Percentiles rank a stretch among this genome's conserved stretches.
These are phyloP conservation scores for Sarcophaga carnaria DNA, from an alignment of 2,888 invertebrate species.

Conservation along the genomic window DNA sequence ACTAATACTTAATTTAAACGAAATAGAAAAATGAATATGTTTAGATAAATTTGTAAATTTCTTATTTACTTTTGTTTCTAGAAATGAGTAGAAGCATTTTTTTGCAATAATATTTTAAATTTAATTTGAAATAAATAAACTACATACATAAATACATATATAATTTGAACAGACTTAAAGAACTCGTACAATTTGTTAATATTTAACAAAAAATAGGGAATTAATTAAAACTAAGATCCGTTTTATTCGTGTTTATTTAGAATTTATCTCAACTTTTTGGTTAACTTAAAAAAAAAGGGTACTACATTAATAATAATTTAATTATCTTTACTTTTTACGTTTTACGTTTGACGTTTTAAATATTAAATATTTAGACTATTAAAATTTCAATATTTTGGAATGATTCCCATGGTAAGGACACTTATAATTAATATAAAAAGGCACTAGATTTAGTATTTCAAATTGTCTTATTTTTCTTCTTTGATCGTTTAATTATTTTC, in stretches of 20 bases:
- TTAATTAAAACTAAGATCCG: background rate
- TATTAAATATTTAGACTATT: background rate
- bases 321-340: background rate
- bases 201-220: background rate
- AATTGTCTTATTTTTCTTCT: background rate
- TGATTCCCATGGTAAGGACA: conserved; percentile 9
- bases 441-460: background rate
- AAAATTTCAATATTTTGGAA: background rate
- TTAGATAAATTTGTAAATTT: too few species aligned
- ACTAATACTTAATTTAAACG: too few species aligned
- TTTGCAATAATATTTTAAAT: background rate
- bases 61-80: too few species aligned
- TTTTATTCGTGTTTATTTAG: background rate
- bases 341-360: background rate
- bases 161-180: background rate
- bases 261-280: background rate
- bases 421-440: conserved; percentile 18
- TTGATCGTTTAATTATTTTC: conserved; percentile 74
- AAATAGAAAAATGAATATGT: too few species aligned
- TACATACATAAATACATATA: background rate
- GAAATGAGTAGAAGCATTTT: background rate
- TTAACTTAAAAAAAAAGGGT: background rate
- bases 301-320: too few species aligned
- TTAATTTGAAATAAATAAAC: conserved; percentile 2
- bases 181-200: background rate